A percentile compares a stretch with the other conserved stretches of the same genome.
Conservation (phyloP, 2,113 vertebrate genomes). For the Pomatostomus ruficeps region DNA sequence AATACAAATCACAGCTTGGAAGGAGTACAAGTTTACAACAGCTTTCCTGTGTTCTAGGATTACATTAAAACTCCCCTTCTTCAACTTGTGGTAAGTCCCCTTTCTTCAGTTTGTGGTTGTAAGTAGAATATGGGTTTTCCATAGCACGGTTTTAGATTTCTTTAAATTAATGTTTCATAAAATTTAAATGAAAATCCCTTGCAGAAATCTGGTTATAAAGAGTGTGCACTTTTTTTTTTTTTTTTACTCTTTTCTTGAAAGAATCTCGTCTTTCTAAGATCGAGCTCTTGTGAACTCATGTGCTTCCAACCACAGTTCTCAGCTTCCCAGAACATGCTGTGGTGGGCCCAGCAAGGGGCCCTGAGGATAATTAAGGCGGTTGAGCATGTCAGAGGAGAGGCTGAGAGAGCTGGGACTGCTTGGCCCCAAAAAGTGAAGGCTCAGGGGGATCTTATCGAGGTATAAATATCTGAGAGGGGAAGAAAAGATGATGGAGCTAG, state of each 20-base stretch:
- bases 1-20: conserved; percentile 54
- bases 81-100: background rate
- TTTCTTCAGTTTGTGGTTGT: background rate
- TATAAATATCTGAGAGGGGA: background rate
- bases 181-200: background rate
- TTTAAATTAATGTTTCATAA: background rate
- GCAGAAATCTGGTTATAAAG: background rate
- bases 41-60: background rate
- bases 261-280: background rate
- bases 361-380: background rate
- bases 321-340: background rate
- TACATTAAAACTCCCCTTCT: background rate
- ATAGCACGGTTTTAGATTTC: background rate
- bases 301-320: background rate
- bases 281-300: background rate
- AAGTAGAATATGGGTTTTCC: background rate
- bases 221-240: background rate
- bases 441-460: background rate
- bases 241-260: background rate
- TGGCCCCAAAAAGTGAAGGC: background rate
- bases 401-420: background rate
- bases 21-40: background rate
- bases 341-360: background rate
- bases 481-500: background rate
- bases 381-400: background rate